Evolutionary conservation across 1,140 invertebrate species (phyloP), one percentile per base, ranked within the genome.

Genomic region (Drosophila tropicalis): DNA sequence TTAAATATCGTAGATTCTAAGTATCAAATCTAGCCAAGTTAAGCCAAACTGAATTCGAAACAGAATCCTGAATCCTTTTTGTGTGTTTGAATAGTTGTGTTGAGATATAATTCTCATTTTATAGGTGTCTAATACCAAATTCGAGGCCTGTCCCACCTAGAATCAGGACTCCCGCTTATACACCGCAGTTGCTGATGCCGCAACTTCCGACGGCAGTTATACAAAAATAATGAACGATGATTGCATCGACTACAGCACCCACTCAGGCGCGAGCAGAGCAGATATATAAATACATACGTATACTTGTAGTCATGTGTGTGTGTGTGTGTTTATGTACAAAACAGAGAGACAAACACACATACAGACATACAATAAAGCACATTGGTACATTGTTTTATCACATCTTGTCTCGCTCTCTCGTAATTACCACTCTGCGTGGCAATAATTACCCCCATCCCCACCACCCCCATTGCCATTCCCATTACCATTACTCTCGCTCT

Each of bases 371-470:
- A 58, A 62, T 56, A 62, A 75, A 72, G 70, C 71, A 64, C 68
- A 72, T 76, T 79, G 76, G 72, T 74, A 79, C 79, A 83, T 83
- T 89, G 83, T 87, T 87, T 87, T 81, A 80, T 79, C 57, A 64
- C 40, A 79, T 74, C 67, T 70, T 56, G 70, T 87, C 83, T 83
- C 79, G 67, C 60, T 87, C 67, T 56, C 56, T 67, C 83, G 69
- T 86, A 87, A 86, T 86, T 86, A 86, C 82, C 83, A 86, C 82
- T 86, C 81, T 70, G 82, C 79, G 79, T 79, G 69, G 67, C 70
- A 86, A 86, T 86, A 86, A 86, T 86, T 86, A 86, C 82, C 82
- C 67, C 67, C 69, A 51, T 51, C 44, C 44, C 44, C 44, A 51
- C 69, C 69, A 66, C 57, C 41, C 56, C 32, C 56, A 58, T 34